Conservation (phyloP, 1,140 invertebrate species). For the Listronotus oregonensis region DNA sequence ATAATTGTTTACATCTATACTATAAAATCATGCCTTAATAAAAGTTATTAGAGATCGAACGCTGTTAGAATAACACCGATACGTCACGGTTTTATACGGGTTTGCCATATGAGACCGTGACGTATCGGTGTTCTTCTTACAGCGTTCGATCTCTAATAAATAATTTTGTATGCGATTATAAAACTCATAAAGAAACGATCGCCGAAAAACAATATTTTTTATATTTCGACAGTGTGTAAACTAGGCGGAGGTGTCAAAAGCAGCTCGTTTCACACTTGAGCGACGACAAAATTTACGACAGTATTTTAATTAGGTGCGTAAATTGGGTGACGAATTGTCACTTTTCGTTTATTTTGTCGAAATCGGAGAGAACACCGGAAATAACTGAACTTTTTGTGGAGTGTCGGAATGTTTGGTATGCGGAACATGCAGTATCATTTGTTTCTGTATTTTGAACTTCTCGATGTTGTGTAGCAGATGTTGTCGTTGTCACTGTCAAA, state of each 20-base stretch:
- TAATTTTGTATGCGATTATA: too few species aligned
- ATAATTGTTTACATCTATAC: too few species aligned
- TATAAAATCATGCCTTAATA: too few species aligned
- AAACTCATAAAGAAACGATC: too few species aligned
- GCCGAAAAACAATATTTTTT: too few species aligned
- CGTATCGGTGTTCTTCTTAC: too few species aligned
- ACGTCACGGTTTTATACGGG: too few species aligned
- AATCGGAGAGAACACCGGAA: conserved; percentile 7
- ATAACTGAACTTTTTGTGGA: conserved; percentile 12
- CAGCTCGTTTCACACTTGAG: conserved; percentile 19
- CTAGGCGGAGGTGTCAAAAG: conserved; percentile 14
- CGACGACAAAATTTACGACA: conserved; percentile 23
- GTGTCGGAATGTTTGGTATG: conserved; percentile 12
- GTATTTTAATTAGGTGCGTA: conserved; percentile 33
- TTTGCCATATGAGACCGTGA: too few species aligned
- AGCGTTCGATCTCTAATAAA: too few species aligned
- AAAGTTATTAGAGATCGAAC: too few species aligned
- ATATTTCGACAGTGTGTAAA: not conserved
- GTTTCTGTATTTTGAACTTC: conserved; percentile 12
- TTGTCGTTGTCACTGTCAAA: not conserved
- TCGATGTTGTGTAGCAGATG: conserved; percentile 16
- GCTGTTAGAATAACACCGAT: too few species aligned
- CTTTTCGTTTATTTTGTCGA: conserved; percentile 32
- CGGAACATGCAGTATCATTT: conserved; percentile 18
- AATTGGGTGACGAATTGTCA: conserved; percentile 30